Evolutionary conservation across 2,888 invertebrate genomes (phyloP).

Genomic region (Neoitamus cyanurus): DNA sequence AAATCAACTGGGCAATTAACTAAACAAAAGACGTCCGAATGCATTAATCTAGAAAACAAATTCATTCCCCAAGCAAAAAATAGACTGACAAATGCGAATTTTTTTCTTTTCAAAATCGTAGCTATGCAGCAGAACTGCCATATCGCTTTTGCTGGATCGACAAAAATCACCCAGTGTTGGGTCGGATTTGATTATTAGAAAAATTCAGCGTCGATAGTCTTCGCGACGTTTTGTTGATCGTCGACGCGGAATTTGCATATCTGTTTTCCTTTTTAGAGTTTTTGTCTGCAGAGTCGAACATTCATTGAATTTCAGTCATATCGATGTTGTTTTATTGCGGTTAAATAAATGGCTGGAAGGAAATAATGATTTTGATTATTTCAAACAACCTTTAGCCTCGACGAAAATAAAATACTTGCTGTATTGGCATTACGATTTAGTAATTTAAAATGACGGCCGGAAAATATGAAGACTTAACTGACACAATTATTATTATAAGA

Average conservation of each 20-base stretch:
- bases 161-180: slow-evolving; percentile 24
- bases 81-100: slow-evolving; percentile 12
- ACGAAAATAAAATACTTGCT: too few species aligned
- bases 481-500: too few species aligned
- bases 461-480: too few species aligned
- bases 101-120: slow-evolving; percentile 25
- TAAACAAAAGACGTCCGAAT: not conserved
- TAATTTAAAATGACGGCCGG: too few species aligned
- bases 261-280: not conserved
- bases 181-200: slow-evolving; percentile 33
- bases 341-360: not conserved
- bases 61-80: slow-evolving; percentile 4
- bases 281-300: not conserved
- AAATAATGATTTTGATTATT: not conserved
- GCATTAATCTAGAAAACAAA: slow-evolving; percentile 39
- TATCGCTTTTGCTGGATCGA: slow-evolving; percentile 27
- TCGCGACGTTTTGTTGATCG: not conserved
- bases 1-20: not conserved
- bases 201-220: slow-evolving; percentile 18
- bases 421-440: too few species aligned
- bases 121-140: not conserved
- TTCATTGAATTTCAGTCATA: not conserved
- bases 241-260: not conserved
- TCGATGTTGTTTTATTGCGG: not conserved
- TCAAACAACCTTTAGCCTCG: too few species aligned